Evolutionary conservation across 1,140 invertebrate genomes (phyloP), one percentile per base, ranked within the genome.

Genomic region (Pseudomyrmex gracilis): DNA sequence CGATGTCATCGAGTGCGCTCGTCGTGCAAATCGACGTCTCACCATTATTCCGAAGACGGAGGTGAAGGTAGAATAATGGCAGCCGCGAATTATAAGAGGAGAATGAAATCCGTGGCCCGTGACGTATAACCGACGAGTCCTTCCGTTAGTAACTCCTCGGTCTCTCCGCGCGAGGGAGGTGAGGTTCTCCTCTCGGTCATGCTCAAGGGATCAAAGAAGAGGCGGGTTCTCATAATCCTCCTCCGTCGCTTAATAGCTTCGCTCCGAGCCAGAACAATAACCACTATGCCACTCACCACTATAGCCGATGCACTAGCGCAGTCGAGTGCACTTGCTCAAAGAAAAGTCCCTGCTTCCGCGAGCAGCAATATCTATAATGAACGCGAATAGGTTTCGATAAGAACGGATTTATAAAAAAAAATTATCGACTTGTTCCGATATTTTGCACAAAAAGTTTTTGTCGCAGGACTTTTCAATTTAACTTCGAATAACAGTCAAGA

Each of bases 141-240:
- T 84, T 88, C 84, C 86, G 74, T 80, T 82, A 78, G 49, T 13
- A 84, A 86, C 70, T 84, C 61, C 66, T 74, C 67, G 61, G 66
- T 86, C 61, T 63, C 76, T 43, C 47, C 24, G 45, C 51, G 53
- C 64, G 76, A 78, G 43, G 45, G 64, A 85, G 58, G 67, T 53
- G 86, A 87, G 73, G 51, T 34, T 34, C 66, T 73, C 53, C 66
- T 77, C 66, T 80, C 73, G 86, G 82, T 86, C 80, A 86, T 89
- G 76, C 74, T 86, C 76, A 86, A 82, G 71, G 76, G 82, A 88
- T 89, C 73, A 86, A 83, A 87, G 73, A 80, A 89, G 71, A 74
- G 71, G 73, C 53, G 34, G 78, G 49, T 71, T 86, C 73, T 83
- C 82, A 76, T 86, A 85, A 87, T 87, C 83, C 83, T 68, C 73